Evolutionary conservation across 2,888 invertebrate genomes (phyloP).

Genomic region (Cylloceria caligata): DNA sequence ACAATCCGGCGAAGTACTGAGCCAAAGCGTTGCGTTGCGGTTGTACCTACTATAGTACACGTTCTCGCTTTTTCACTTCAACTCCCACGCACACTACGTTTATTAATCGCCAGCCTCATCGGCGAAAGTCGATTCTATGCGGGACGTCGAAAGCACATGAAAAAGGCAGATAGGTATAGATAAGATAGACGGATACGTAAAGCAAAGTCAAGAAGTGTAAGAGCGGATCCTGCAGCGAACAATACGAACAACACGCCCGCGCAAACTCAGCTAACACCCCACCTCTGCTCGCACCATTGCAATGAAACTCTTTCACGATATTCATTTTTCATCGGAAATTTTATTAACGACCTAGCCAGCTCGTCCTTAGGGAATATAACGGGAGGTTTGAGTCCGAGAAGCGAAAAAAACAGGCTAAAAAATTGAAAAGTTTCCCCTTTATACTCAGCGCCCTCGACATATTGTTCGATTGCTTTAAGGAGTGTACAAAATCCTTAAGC

Average conservation of each 20-base stretch:
- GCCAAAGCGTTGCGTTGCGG: constrained; percentile 14
- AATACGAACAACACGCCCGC: constrained; percentile 18
- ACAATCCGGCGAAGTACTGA: background rate
- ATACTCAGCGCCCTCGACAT: background rate
- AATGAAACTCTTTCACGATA: constrained; percentile 30
- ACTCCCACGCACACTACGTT: constrained; percentile 14
- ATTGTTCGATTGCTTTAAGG: constrained; percentile 20
- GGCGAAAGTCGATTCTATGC: constrained; percentile 26
- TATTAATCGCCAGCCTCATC: constrained; percentile 47
- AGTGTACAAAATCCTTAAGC: background rate
- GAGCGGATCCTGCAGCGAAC: constrained; percentile 16
- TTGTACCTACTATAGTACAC: constrained; percentile 7
- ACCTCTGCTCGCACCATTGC: background rate
- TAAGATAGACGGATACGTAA: background rate
- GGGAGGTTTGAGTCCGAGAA: background rate
- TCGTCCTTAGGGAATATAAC: constrained; percentile 33
- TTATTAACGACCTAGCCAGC: constrained; percentile 37
- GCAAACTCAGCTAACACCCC: background rate
- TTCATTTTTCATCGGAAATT: constrained; percentile 52
- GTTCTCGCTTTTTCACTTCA: constrained; percentile 21
- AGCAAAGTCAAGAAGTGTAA: constrained; percentile 15
- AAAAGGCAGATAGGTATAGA: background rate
- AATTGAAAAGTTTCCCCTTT: constrained; percentile 14
- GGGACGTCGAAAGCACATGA: constrained; percentile 39
- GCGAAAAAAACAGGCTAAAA: constrained; percentile 16